Base-by-base conservation (phyloP, 2,888 invertebrate species). In the Ophion costatus region DNA sequence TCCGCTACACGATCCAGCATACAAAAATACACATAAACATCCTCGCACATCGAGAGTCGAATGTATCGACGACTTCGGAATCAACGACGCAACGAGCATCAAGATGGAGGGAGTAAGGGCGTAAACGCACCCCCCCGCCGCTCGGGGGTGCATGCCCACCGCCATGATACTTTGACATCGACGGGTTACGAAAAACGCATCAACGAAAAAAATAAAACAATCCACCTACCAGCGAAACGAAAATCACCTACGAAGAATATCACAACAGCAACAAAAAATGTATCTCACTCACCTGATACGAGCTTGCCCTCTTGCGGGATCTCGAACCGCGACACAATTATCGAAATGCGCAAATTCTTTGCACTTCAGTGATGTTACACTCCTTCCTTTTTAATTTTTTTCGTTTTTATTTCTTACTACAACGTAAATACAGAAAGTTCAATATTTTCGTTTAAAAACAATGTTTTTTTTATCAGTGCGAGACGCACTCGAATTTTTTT, bases 41-140 rank as follows among this genome's bases (percentile, higher is more conserved):
- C 17, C 17, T 3, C 51, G 17, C 22, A 33, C 33, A 82, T 82
- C 81, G 63, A 87, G 87, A 77, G 69, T 51, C 85, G 82, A 69
- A 42, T 2, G 73, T 86, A 88, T 84, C 82, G 87, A 83, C 83
- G 86, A 87, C 86, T 85, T 86, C 83, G 71, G 73, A 88, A 86
- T 74, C 24, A 45, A 24, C 70, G 74, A 22, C 69, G 64, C 29
- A 63, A 14, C n/a, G 59, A 59, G 57, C 45, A 75, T 75, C 76
- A 14, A 67, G 66, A 45, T 9, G 24, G 74, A 33, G 59, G 79
- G 81, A 69, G 74, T 5, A 56, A 61, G 73, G 81, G 78, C 63
- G 84, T 80, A 87, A 78, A 83, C 74, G 83, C 69, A 79, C 74
- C 79, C 80, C 76, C 22, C 20, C 29, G 14, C 51, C 51, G 11